These are phyloP conservation scores for Arnoldichthys spilopterus DNA, from an alignment of 2,797 vertebrate genomes.

Conservation along the genomic window DNA sequence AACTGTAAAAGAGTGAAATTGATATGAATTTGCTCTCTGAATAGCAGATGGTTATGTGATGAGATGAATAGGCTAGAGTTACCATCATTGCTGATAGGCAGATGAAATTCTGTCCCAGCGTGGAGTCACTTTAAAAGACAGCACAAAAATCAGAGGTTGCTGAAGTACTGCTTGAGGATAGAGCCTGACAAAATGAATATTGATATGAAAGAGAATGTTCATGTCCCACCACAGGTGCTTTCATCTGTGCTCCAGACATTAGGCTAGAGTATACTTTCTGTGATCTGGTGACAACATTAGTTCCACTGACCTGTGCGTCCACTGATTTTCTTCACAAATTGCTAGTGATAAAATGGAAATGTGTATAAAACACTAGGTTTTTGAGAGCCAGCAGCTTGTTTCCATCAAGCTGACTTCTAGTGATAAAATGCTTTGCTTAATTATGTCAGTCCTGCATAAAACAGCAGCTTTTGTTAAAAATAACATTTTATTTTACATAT, in stretches of 20 bases:
- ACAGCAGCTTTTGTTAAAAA: too few species aligned
- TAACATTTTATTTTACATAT: too few species aligned
- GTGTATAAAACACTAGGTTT: too few species aligned
- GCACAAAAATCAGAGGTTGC: neutral
- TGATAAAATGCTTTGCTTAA: too few species aligned
- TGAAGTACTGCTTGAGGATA: neutral
- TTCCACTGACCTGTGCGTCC: too few species aligned
- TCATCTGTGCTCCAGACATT: neutral
- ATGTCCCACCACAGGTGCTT: neutral
- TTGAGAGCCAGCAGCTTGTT: too few species aligned
- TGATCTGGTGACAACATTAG: neutral
- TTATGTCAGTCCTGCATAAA: too few species aligned
- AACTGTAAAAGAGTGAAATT: conserved; percentile 22
- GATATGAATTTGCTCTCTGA: conserved; percentile 31
- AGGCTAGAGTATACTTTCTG: neutral
- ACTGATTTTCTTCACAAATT: too few species aligned
- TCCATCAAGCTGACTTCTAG: too few species aligned
- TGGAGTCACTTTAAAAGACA: conserved; percentile 1
- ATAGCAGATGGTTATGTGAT: conserved; percentile 11
- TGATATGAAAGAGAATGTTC: neutral
- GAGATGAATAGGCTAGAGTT: conserved; percentile 6
- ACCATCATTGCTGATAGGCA: conserved; percentile 1
- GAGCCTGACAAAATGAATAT: neutral
- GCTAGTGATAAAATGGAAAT: too few species aligned
- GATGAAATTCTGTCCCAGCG: conserved; percentile 5